Conservation (phyloP, 2,113 vertebrate genomes). For the Donacobius atricapilla region DNA sequence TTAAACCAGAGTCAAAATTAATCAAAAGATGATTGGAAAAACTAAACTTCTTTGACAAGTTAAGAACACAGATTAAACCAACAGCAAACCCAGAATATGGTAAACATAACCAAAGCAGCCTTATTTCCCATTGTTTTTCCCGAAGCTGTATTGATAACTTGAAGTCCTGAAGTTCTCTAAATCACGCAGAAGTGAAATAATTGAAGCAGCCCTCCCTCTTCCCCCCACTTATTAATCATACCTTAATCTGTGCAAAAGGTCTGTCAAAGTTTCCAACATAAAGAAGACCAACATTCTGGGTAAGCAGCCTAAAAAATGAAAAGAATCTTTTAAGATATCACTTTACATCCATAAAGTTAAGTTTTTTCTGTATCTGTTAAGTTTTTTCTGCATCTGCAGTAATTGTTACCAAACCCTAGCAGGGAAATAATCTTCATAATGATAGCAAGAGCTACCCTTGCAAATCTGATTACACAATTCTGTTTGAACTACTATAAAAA, state of each 20-base stretch:
- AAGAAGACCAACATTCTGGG: constrained; percentile 91
- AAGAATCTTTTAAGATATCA: constrained; percentile 56
- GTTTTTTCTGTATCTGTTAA: background rate
- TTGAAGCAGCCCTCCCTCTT: background rate
- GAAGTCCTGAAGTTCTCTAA: background rate
- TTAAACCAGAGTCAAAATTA: background rate
- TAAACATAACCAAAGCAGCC: background rate
- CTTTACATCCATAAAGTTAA: background rate
- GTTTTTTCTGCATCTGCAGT: background rate
- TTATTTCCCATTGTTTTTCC: background rate
- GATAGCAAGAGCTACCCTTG: background rate
- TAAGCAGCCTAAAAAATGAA: constrained; percentile 83
- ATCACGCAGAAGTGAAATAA: background rate
- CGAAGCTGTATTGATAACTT: background rate
- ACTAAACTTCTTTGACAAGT: background rate
- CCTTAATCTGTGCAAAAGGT: constrained; percentile 98
- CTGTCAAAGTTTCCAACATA: constrained; percentile 94
- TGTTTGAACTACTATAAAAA: background rate
- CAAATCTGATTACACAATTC: background rate
- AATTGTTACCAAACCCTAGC: background rate
- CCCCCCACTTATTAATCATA: constrained; percentile 69
- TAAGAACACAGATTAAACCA: background rate
- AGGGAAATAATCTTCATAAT: background rate
- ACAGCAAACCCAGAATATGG: background rate
- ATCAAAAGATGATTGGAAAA: background rate